Evolutionary conservation across 2,888 invertebrate species (phyloP), one percentile per base, ranked within the genome.

Genomic region (Capitulum mitella): DNA sequence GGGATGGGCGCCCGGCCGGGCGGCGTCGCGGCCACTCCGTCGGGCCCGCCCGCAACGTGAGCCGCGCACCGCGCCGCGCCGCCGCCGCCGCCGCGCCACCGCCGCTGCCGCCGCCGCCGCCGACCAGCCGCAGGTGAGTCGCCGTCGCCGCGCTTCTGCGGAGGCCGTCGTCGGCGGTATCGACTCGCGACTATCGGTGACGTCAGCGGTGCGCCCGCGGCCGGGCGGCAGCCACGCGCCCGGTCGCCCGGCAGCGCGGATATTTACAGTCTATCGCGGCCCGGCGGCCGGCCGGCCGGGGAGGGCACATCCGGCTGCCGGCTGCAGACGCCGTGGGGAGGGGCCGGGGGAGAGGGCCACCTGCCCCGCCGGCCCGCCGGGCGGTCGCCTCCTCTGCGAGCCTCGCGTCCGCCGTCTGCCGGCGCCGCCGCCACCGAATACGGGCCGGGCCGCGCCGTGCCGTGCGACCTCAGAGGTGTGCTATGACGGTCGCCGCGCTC

Each of bases 1-100:
- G 70, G 70, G 40, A 70, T 70, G 70, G 70, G 70, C 70, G 37
- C 40, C 40, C 22, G 37, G 16, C 37, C 70, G 70, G 70, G 64
- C 64, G 34, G 64, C 64, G 34, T 32, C 34, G 34, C 34, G 40
- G 26, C 8, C 37, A 70, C 70, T n/a, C 37, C 26, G 37, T 16
- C 70, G 40, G 16, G 40, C 70, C 70, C 40, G 70, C 26, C 64
- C 70, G n/a, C 37, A 37, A 70, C 22, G 70, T 70, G 70, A 70
- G 22, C 22, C 70, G 26, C 40, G 58, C n/a, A n/a, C 58, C n/a
- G 29, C 70, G 10, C 37, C 26, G 37, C 70, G 8, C 70, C 37
- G 70, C 70, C 37, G 40, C 64, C 61, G 61, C 32, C 37, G 70
- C 70, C 70, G 37, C 37, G n/a, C 34, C 64, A 16, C 34, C 1